Base-by-base conservation (phyloP, 1,140 invertebrate genomes). In the Goniozus legneri region DNA sequence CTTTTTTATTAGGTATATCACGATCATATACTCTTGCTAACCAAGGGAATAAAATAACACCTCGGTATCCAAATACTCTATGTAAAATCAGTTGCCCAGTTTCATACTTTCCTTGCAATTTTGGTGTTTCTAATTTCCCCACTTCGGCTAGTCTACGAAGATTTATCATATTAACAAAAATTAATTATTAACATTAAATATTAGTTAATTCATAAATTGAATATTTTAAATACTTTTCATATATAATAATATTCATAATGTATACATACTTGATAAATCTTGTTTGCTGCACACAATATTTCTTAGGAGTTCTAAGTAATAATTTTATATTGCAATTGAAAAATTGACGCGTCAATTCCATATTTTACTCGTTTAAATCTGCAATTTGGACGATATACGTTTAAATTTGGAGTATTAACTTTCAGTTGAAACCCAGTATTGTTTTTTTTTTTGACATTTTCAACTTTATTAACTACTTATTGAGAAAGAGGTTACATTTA, bases 41-140 rank as follows among this genome's bases (percentile, higher is more conserved):
- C 95, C 95, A 98, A 3, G 95, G 94, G 73, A 97, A 97, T 15
- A 98, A 78, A 48, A 97, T 86, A 6, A 97, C 92, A 8, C 95
- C 95, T 60, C 95, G 79, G 71, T 98, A 98, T 12, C 94, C 93
- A 78, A 98, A 98, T 13, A 97, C 87, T 65, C 89, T 83, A 68
- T 98, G 95, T 15, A 98, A 77, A 70, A 98, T 97, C 32, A 97
- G 77, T 74, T 97, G 95, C 21, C 95, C 94, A 10, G 94, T 95
- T 62, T 93, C 89, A 80, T 97, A 97, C 77, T 93, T 91, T 30
- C 91, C 91, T 52, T 88, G 81, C 32, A 86, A 70, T 79, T 93
- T 94, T 30, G 91, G 89, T 35, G 82, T 75, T 75, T 94, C 89
- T 49, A 91, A 73, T 60, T 83, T 80, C 15, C 89, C 89, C 40